phyloP scores from a whole-genome alignment of 2,888 invertebrate genomes.

The Noctua pronuba region DNA sequence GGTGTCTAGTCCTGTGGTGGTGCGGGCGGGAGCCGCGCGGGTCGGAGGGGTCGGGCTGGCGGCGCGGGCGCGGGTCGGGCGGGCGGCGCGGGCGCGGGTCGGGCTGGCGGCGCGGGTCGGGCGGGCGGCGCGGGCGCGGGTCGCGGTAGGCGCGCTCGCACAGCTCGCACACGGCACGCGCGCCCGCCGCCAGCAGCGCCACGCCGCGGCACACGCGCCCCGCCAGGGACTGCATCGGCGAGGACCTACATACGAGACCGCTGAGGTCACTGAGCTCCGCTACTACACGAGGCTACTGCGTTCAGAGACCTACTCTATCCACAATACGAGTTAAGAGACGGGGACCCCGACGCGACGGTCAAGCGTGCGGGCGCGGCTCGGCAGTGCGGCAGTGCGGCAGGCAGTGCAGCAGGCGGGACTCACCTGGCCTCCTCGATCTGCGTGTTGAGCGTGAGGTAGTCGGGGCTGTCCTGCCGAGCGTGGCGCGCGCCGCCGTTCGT shows the following conservation, averaged over 20 bases:
- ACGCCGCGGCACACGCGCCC: slow-evolving; percentile 44
- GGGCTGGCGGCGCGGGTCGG: too few species aligned
- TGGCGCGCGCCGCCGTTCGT: slow-evolving; percentile 84
- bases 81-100: slow-evolving; percentile 30
- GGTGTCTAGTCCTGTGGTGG: slow-evolving; percentile 30
- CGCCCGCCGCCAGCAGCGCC: slow-evolving; percentile 38
- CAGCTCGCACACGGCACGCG: slow-evolving; percentile 48
- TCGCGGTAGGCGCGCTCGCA: slow-evolving; percentile 31
- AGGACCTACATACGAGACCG: slow-evolving; percentile 27
- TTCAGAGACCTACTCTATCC: neutral
- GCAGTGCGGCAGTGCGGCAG: slow-evolving; percentile 58
- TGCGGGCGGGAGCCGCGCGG: slow-evolving; percentile 8
- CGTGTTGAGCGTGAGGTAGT: slow-evolving; percentile 92
- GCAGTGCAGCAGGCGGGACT: slow-evolving; percentile 61
- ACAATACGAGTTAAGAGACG: neutral
- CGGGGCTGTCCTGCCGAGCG: slow-evolving; percentile 91
- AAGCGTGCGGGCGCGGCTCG: neutral
- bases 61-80: slow-evolving; percentile 31
- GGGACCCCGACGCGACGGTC: too few species aligned
- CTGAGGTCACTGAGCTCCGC: slow-evolving; percentile 21
- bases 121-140: slow-evolving; percentile 46
- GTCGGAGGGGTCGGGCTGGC: slow-evolving; percentile 12
- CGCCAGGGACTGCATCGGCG: slow-evolving; percentile 43
- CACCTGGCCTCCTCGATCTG: slow-evolving; percentile 95
- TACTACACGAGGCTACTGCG: slow-evolving; percentile 1